These are phyloP conservation scores for Sebastes oblongus DNA, from an alignment of 2,797 vertebrate species.

Conservation along the genomic window DNA sequence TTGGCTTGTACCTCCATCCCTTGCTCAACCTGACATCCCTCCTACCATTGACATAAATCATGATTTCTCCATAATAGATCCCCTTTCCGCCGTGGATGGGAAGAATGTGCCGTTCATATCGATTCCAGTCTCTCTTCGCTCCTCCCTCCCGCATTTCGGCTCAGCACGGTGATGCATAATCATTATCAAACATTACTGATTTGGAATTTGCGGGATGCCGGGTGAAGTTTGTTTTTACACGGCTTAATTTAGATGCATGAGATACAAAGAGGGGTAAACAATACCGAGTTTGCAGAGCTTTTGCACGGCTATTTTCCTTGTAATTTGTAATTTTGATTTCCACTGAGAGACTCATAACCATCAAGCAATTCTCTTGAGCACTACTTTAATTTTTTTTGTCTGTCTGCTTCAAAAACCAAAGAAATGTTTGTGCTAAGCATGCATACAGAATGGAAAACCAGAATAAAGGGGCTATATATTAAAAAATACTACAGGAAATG, in stretches of 20 bases:
- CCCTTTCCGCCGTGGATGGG: conserved; percentile 62
- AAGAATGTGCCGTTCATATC: conserved; percentile 67
- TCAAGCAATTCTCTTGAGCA: neutral
- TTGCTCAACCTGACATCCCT: conserved; percentile 75
- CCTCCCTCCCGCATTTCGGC: conserved; percentile 24
- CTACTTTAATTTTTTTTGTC: neutral
- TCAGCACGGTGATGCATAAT: conserved; percentile 62
- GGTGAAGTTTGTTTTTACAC: conserved; percentile 45
- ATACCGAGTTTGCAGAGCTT: conserved; percentile 2
- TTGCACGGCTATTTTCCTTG: neutral
- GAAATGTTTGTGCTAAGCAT: neutral
- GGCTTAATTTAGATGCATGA: conserved; percentile 56
- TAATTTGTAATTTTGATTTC: neutral
- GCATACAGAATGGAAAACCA: neutral
- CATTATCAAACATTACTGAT: conserved; percentile 68
- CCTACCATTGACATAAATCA: conserved; percentile 82
- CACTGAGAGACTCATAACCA: conserved; percentile 11
- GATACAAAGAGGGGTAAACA: conserved; percentile 19
- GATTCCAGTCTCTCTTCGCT: conserved; percentile 55
- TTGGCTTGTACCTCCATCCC: conserved; percentile 75
- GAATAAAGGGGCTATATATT: neutral
- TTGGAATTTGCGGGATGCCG: conserved; percentile 40
- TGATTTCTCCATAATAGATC: conserved; percentile 81
- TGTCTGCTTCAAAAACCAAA: neutral
- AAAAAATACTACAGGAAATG: neutral